Percentiles rank a stretch among this genome's conserved stretches.
Evolutionary conservation across 35 echinoderm and acorn worm species (phyloP).

Genomic region (Heliocidaris erythrogramma): DNA sequence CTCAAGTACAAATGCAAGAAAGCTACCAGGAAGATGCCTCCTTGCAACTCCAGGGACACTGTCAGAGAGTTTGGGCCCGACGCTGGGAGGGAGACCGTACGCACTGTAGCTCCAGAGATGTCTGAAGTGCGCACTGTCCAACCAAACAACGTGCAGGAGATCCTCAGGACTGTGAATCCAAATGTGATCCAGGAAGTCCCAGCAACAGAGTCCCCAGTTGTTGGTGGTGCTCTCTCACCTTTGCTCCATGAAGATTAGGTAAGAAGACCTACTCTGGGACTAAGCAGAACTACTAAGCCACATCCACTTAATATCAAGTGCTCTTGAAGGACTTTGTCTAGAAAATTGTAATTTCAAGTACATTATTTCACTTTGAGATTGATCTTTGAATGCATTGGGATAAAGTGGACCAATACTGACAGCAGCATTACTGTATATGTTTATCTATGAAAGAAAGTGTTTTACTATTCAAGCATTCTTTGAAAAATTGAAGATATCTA

Average conservation of each 20-base stretch:
- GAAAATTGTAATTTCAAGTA: too few species aligned
- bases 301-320: too few species aligned
- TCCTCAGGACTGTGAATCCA: not conserved
- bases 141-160: not conserved
- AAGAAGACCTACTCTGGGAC: not conserved
- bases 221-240: not conserved
- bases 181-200: not conserved
- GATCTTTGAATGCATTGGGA: not conserved
- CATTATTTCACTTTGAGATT: not conserved
- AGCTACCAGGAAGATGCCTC: conserved; percentile 12
- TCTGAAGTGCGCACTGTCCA: conserved; percentile 5
- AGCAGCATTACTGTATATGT: too few species aligned
- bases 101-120: not conserved
- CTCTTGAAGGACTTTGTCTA: not conserved
- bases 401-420: not conserved
- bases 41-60: not conserved
- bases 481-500: too few species aligned
- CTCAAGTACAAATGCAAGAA: conserved; percentile 55
- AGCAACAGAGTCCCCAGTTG: not conserved
- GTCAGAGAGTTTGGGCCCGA: not conserved
- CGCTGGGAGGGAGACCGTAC: not conserved
- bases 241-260: not conserved
- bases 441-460: too few species aligned
- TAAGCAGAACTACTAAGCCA: not conserved
- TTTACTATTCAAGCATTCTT: too few species aligned